phyloP scores from a whole-genome alignment of 2,113 vertebrate species.

The Telmatochromis brichardi region DNA sequence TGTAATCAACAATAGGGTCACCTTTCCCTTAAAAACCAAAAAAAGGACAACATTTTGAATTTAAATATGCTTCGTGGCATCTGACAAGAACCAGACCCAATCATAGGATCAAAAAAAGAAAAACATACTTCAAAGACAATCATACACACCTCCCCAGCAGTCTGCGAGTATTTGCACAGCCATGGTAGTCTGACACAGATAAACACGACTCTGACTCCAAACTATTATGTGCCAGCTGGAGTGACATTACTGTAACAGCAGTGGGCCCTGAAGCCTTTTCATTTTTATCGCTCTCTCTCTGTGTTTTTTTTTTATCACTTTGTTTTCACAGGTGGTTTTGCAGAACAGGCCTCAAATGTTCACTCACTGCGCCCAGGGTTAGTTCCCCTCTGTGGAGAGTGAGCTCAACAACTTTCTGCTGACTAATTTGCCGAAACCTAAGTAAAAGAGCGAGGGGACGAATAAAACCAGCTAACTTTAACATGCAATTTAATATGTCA shows the following conservation, averaged over 20 bases:
- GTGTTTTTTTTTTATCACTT: not conserved
- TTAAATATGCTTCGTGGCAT: not conserved
- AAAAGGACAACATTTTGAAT: not conserved
- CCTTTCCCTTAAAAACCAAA: not conserved
- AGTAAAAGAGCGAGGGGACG: not conserved
- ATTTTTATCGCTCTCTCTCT: not conserved
- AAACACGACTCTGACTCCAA: slow-evolving; percentile 24
- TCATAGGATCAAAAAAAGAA: not conserved
- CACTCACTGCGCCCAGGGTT: not conserved
- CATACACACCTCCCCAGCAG: not conserved
- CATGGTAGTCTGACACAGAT: not conserved
- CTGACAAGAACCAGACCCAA: not conserved
- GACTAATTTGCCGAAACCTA: not conserved
- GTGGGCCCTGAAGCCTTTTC: not conserved
- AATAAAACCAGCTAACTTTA: not conserved
- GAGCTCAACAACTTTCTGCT: not conserved
- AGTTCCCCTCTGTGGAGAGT: not conserved
- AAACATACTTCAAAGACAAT: not conserved
- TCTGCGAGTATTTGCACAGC: slow-evolving; percentile 11
- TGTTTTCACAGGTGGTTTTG: slow-evolving; percentile 59
- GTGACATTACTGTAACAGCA: not conserved
- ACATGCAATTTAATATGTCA: not conserved
- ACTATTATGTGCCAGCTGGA: not conserved
- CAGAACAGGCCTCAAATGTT: not conserved
- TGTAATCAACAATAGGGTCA: not conserved